phyloP scores from a whole-genome alignment of 1,140 invertebrate genomes.

The Drosophila kepulauana region DNA sequence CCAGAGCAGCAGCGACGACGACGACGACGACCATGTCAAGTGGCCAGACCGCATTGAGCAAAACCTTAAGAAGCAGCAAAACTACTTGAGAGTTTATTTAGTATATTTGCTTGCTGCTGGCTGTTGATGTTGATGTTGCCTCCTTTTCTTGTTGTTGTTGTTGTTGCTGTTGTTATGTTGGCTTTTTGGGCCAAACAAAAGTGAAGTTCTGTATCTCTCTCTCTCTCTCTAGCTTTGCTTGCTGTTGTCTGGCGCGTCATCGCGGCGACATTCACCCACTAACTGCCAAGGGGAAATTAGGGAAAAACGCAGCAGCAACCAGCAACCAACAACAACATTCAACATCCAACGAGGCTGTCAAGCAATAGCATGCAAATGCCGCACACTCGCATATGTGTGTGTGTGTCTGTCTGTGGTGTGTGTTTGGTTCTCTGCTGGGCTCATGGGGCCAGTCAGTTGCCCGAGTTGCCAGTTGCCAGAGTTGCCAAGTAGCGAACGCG shows the following conservation, averaged over 20 bases:
- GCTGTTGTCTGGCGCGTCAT: slow-evolving; percentile 30
- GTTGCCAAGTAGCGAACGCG: slow-evolving; percentile 69
- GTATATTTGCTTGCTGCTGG: slow-evolving; percentile 40
- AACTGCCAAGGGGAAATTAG: slow-evolving; percentile 75
- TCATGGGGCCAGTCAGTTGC: slow-evolving; percentile 36
- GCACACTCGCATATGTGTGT: slow-evolving; percentile 18
- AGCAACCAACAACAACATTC: slow-evolving; percentile 36
- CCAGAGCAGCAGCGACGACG: background rate
- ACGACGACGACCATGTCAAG: slow-evolving; percentile 37
- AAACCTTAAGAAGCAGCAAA: slow-evolving; percentile 49
- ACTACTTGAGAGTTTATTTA: slow-evolving; percentile 51
- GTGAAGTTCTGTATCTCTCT: slow-evolving; percentile 55
- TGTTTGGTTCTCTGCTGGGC: slow-evolving; percentile 31
- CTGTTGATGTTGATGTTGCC: slow-evolving; percentile 10
- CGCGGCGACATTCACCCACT: slow-evolving; percentile 78
- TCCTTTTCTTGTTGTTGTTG: slow-evolving; percentile 2
- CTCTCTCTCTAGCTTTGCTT: background rate
- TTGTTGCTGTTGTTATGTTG: slow-evolving; percentile 29
- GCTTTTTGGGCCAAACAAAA: slow-evolving; percentile 80
- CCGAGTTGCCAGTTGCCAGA: slow-evolving; percentile 34
- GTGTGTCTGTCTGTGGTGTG: slow-evolving; percentile 30
- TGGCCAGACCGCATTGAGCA: slow-evolving; percentile 41
- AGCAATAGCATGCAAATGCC: slow-evolving; percentile 68
- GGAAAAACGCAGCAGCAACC: slow-evolving; percentile 37
- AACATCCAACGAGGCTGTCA: slow-evolving; percentile 41